Evolutionary conservation across 2,888 invertebrate species (phyloP).

Genomic region (Scaptodrosophila latifasciaeformis): DNA sequence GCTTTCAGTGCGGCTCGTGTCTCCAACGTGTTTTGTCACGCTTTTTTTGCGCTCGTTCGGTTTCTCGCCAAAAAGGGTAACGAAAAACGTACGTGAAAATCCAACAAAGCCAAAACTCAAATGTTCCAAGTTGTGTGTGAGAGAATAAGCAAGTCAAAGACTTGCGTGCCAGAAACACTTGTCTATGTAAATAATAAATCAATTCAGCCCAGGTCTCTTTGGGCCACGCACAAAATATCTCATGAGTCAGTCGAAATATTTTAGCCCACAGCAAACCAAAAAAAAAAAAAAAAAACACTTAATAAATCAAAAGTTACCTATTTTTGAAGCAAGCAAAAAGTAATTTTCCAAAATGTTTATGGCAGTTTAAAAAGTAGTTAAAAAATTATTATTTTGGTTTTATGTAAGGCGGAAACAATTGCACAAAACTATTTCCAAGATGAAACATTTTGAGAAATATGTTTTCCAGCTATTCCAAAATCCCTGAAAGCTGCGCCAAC

Average conservation of each 20-base stretch:
- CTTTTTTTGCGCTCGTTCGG: no score
- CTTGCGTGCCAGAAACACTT: no score
- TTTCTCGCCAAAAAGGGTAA: no score
- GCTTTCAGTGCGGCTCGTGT: slow-evolving; percentile 75
- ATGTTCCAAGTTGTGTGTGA: no score
- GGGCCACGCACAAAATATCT: slow-evolving; percentile 35
- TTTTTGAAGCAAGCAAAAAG: slow-evolving; percentile 8
- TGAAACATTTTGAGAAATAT: no score
- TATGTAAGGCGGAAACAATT: slow-evolving; percentile 50
- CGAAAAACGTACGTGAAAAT: no score
- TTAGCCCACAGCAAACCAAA: slow-evolving; percentile 26
- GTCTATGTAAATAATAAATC: slow-evolving; percentile 65
- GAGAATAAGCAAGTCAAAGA: no score
- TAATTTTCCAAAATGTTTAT: slow-evolving; percentile 25
- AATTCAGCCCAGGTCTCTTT: no score
- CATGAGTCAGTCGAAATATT: slow-evolving; percentile 10
- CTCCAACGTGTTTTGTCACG: slow-evolving; percentile 75
- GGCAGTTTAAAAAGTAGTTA: no score
- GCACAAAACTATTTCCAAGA: slow-evolving; percentile 15
- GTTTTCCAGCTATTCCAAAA: no score
- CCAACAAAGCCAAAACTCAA: not conserved
- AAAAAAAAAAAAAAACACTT: slow-evolving; percentile 35
- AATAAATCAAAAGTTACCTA: slow-evolving; percentile 27
- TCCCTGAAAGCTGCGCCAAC: no score
- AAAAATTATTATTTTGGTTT: no score